Conservation (phyloP, 2,113 vertebrate species). For the Chamaetylas fuelleborni region DNA sequence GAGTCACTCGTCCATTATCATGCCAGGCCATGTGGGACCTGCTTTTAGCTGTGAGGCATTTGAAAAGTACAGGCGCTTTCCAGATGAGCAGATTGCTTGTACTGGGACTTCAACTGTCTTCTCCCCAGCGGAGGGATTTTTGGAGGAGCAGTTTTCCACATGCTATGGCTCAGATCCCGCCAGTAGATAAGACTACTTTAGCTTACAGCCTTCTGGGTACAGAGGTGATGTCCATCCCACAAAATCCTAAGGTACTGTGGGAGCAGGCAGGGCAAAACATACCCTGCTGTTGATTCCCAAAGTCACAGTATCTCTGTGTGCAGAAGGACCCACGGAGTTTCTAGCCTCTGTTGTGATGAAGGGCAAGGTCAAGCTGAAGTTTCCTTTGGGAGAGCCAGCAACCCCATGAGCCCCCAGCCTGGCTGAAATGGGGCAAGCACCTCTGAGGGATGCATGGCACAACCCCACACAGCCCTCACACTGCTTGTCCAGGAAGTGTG, state of each 20-base stretch:
- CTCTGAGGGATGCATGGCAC: accelerated
- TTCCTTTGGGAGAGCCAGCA: neutral
- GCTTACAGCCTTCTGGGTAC: neutral
- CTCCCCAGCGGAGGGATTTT: neutral
- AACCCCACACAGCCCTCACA: accelerated
- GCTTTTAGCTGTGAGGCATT: neutral
- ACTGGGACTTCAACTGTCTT: neutral
- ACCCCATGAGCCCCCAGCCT: neutral
- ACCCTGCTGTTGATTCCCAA: accelerated
- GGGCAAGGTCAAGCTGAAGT: neutral
- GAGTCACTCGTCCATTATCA: accelerated
- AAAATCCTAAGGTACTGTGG: neutral
- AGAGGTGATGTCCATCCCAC: neutral
- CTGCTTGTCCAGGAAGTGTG: neutral
- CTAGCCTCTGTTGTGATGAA: neutral
- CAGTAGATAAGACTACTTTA: neutral
- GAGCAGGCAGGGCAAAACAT: neutral
- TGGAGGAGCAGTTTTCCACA: neutral
- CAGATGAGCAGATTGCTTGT: neutral
- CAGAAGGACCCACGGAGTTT: neutral
- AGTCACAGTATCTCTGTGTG: neutral
- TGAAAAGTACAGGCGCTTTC: neutral
- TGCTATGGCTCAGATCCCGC: accelerated
- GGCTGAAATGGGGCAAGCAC: neutral
- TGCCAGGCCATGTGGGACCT: accelerated